Conservation (phyloP, 2,113 vertebrate species). For the Ctenodactylus gundi region DNA sequence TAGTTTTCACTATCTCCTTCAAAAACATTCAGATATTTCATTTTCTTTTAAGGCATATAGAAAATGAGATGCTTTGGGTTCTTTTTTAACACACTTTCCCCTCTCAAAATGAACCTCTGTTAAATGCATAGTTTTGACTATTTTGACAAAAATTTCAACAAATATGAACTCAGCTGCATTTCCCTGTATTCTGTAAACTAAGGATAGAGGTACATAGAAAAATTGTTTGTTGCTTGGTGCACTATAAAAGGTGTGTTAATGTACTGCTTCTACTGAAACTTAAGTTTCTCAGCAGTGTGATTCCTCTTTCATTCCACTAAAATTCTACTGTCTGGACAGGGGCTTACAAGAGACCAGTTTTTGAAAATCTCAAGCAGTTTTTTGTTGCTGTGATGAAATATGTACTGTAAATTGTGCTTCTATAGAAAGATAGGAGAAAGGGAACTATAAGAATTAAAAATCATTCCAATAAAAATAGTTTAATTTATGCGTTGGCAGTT, state of each 20-base stretch:
- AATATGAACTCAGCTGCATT: constrained; percentile 39
- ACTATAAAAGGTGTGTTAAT: constrained; percentile 58
- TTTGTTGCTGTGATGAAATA: constrained; percentile 73
- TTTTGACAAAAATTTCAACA: constrained; percentile 40
- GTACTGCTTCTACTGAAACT: constrained; percentile 44
- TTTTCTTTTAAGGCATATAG: constrained; percentile 62
- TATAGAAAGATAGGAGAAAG: constrained; percentile 73
- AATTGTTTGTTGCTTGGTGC: constrained; percentile 66
- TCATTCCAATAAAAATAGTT: constrained; percentile 89
- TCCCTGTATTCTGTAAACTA: constrained; percentile 69
- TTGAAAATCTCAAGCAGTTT: constrained; percentile 78
- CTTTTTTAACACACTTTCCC: neutral
- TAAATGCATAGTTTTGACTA: constrained; percentile 36
- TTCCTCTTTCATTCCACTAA: constrained; percentile 48
- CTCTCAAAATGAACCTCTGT: constrained; percentile 62
- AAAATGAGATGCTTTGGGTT: neutral
- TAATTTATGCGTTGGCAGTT: constrained; percentile 89
- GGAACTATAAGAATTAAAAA: constrained; percentile 84
- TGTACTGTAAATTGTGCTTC: constrained; percentile 82
- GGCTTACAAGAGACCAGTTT: neutral
- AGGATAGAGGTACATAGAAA: constrained; percentile 55
- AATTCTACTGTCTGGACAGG: neutral
- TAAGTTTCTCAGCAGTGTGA: constrained; percentile 47
- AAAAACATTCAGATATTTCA: constrained; percentile 41
- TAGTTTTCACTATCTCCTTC: neutral